These are phyloP conservation scores for Elanoides forficatus DNA, from an alignment of 2,113 vertebrate genomes.

Conservation along the genomic window DNA sequence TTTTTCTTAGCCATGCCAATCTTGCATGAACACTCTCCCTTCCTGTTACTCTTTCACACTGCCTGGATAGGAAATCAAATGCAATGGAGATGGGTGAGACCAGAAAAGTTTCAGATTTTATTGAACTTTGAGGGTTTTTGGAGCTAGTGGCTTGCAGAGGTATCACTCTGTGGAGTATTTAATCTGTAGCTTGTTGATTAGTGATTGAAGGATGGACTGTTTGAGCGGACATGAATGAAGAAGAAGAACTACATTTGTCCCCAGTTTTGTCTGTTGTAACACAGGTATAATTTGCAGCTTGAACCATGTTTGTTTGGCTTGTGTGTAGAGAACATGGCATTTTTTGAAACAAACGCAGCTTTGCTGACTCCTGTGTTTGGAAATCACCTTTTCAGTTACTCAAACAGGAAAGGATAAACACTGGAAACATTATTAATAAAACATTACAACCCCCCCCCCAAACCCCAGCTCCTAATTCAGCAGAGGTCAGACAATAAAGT, in stretches of 20 bases:
- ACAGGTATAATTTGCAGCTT: background rate
- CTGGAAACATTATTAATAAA: conserved; percentile 54
- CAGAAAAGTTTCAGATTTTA: conserved; percentile 12
- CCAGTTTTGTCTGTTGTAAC: background rate
- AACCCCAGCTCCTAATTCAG: conserved; percentile 18
- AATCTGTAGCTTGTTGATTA: background rate
- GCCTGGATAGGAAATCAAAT: conserved; percentile 19
- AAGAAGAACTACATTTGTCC: background rate
- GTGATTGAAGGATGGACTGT: background rate
- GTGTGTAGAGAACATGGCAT: background rate
- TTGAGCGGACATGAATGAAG: background rate
- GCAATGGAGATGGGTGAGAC: background rate
- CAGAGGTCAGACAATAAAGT: conserved; percentile 36
- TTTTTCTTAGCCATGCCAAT: background rate
- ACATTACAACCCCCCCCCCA: background rate
- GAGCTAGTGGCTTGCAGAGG: background rate
- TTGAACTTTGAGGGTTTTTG: background rate
- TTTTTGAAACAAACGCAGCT: background rate
- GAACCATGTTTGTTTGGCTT: background rate
- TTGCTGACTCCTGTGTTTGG: conserved; percentile 29
- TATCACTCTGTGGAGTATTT: background rate
- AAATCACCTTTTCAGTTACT: conserved; percentile 22
- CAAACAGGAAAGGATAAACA: conserved; percentile 46
- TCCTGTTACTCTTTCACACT: background rate
- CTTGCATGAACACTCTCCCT: conserved; percentile 1